These are phyloP conservation scores for Morone saxatilis DNA, from an alignment of 2,113 vertebrate species.

Conservation along the genomic window DNA sequence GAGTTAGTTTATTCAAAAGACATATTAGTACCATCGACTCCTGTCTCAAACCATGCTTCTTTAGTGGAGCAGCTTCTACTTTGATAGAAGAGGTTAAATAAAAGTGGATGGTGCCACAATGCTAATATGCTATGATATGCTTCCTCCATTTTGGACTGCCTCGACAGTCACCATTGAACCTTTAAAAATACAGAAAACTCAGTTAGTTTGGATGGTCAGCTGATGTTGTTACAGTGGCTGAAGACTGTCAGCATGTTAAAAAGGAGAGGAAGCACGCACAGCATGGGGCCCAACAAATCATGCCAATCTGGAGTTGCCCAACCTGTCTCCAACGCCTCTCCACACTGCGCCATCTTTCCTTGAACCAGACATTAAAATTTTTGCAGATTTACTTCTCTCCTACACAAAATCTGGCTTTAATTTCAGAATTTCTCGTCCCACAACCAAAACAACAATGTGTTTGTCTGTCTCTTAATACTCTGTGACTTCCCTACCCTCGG, in stretches of 20 bases:
- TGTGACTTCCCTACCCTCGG: neutral
- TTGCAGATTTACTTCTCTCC: neutral
- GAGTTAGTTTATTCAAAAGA: neutral
- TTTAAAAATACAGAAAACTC: no score
- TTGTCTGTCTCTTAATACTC: neutral
- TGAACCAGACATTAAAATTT: neutral
- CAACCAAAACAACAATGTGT: neutral
- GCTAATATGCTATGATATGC: neutral
- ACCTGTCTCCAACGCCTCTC: no score
- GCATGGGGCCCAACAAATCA: no score
- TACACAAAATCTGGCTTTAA: neutral
- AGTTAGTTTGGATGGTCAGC: no score
- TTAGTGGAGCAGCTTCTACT: neutral
- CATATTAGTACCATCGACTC: neutral
- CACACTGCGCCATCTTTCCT: neutral
- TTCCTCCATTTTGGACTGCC: neutral
- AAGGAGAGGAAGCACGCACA: no score
- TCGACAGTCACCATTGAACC: no score
- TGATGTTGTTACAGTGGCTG: no score
- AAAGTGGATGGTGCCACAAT: neutral
- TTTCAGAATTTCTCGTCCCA: neutral
- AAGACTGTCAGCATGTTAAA: no score
- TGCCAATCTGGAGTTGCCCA: no score
- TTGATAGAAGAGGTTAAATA: neutral
- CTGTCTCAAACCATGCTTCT: neutral